Evolutionary conservation across 2,113 vertebrate species (phyloP).

Genomic region (Tragelaphus scriptus): DNA sequence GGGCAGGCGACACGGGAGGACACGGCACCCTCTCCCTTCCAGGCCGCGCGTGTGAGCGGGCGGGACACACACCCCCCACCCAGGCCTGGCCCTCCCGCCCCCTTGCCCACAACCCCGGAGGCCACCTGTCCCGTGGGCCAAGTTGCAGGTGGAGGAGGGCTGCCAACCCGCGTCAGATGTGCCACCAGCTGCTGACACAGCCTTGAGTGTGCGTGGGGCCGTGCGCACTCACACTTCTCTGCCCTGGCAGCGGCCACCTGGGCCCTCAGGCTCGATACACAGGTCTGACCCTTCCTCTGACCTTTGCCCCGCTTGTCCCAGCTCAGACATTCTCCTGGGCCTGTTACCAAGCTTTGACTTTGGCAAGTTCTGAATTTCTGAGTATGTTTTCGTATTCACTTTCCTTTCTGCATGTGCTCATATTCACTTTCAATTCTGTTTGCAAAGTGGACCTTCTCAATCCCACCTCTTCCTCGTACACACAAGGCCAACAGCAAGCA

Average conservation of each 20-base stretch:
- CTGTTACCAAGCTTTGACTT: background rate
- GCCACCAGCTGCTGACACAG: background rate
- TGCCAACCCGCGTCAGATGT: too few species aligned
- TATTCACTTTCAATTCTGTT: background rate
- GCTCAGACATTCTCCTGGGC: background rate
- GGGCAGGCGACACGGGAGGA: background rate
- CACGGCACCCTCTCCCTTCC: background rate
- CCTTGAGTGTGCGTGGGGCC: background rate
- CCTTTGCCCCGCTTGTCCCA: fast-evolving
- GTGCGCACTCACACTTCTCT: fast-evolving
- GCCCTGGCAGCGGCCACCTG: fast-evolving
- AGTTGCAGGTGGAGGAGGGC: background rate
- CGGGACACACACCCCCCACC: background rate
- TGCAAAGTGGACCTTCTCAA: background rate
- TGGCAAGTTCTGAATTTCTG: background rate
- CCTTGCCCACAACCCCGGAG: too few species aligned
- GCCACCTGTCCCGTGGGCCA: background rate
- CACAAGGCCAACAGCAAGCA: background rate
- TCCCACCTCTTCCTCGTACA: fast-evolving
- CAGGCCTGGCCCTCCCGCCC: too few species aligned
- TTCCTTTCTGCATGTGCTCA: background rate
- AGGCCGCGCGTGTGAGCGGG: fast-evolving
- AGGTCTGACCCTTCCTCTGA: background rate
- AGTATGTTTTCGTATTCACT: fast-evolving
- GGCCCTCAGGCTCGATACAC: background rate